phyloP scores from a whole-genome alignment of 2,797 vertebrate genomes.

The Nyctibius grandis region DNA sequence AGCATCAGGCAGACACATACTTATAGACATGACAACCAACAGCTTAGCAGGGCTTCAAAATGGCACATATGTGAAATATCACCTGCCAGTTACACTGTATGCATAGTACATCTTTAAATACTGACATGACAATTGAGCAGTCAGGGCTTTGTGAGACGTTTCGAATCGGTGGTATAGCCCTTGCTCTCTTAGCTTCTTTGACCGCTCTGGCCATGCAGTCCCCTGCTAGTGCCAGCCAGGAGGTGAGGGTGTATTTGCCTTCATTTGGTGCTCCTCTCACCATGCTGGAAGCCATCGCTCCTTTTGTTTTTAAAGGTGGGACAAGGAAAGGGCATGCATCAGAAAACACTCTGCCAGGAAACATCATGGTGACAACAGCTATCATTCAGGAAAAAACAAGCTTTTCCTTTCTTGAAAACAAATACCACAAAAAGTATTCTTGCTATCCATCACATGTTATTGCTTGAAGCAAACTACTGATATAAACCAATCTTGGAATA shows the following conservation, averaged over 20 bases:
- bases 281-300: neutral
- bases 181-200: neutral
- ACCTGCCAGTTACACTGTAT: neutral
- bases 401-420: neutral
- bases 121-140: neutral
- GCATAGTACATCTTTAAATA: neutral
- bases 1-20: slow-evolving; percentile 26
- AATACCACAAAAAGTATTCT: slow-evolving; percentile 5
- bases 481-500: neutral
- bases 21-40: slow-evolving; percentile 14
- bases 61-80: slow-evolving; percentile 37
- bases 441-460: neutral
- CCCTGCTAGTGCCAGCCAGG: neutral
- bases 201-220: neutral
- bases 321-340: neutral
- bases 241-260: neutral
- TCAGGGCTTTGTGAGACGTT: neutral
- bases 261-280: neutral
- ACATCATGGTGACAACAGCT: neutral
- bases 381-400: neutral
- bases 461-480: slow-evolving; percentile 24
- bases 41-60: slow-evolving; percentile 1
- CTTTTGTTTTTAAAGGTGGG: neutral
- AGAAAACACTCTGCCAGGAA: neutral
- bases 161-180: neutral